Evolutionary conservation across 1,140 invertebrate species (phyloP).

Genomic region (Diorhabda sublineata): DNA sequence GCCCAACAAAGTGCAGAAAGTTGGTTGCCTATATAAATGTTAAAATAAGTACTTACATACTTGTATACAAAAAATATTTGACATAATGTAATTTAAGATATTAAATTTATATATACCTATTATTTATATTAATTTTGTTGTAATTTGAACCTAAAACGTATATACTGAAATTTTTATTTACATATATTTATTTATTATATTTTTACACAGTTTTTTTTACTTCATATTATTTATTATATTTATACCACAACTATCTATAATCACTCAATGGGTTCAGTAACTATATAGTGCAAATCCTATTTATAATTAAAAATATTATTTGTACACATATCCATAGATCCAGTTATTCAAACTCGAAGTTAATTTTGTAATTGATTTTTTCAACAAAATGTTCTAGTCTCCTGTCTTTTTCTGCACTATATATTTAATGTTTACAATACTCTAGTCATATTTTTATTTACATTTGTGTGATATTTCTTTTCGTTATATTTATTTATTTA

Average conservation of each 20-base stretch:
- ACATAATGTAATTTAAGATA: too few relatives aligned
- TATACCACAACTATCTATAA: background rate
- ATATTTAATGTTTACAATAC: background rate
- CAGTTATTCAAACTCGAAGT: background rate
- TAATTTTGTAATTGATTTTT: conserved; percentile 8
- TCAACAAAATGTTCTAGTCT: too few relatives aligned
- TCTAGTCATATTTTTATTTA: conserved; percentile 9
- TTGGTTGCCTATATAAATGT: too few relatives aligned
- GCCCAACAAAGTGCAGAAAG: too few relatives aligned
- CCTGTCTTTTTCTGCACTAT: too few relatives aligned
- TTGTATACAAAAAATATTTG: too few relatives aligned
- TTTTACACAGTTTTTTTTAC: background rate
- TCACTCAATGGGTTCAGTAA: background rate
- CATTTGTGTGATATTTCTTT: conserved; percentile 6
- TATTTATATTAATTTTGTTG: too few relatives aligned
- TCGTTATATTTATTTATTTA: conserved; percentile 3
- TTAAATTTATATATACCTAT: too few relatives aligned
- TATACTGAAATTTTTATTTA: background rate
- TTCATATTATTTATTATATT: background rate
- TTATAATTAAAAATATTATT: background rate
- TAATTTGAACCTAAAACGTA: too few relatives aligned
- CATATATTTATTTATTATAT: background rate
- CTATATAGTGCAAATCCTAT: background rate
- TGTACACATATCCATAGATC: background rate
- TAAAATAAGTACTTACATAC: too few relatives aligned